Evolutionary conservation across 2,888 invertebrate species (phyloP), one percentile per base, ranked within the genome.

Genomic region (Stegana nigrithorax): DNA sequence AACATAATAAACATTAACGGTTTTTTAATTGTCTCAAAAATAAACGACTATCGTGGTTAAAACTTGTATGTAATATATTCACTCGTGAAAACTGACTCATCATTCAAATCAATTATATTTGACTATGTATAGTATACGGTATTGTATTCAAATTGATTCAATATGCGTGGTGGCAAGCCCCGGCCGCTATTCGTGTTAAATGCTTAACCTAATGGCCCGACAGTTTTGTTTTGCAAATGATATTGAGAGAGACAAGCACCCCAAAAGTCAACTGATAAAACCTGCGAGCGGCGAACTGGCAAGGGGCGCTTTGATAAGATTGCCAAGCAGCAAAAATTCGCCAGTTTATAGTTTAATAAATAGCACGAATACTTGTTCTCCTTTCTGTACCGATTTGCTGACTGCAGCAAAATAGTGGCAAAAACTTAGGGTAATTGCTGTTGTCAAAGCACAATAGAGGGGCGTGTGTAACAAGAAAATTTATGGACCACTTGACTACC

Each of bases 391-490:
- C 23, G 12, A 25, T 3, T 36, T 7, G 23, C 17, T 44, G 5
- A 10, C 36, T 6, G 36, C 36, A 36, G 7, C 19, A 53, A 19
- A 26, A 53, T 27, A 42, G 60, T 27, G 27, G 42, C 26, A 68
- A 74, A 76, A 78, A 78, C 78, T 77, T 78, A 77, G 76, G 78
- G 76, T 78, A 77, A 77, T 77, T 77, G 78, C 78, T 68, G 76
- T 78, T 75, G 75, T 75, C 75, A 75, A 75, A 75, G 76, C 76
- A 73, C 74, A 73, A 72, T 73, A 73, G 72, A 70, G 71, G 71
- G 78, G 74, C 76, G 76, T 74, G 66, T 51, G 45, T 19, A 51
- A 51, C 68, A 66, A 72, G 72, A 72, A 78, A 78, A 78, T 76
- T 78, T 78, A 78, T 78, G 78, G 78, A 74, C 75, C 75, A 75